Conservation (phyloP, 2,888 invertebrate genomes). For the Spisula solida region DNA sequence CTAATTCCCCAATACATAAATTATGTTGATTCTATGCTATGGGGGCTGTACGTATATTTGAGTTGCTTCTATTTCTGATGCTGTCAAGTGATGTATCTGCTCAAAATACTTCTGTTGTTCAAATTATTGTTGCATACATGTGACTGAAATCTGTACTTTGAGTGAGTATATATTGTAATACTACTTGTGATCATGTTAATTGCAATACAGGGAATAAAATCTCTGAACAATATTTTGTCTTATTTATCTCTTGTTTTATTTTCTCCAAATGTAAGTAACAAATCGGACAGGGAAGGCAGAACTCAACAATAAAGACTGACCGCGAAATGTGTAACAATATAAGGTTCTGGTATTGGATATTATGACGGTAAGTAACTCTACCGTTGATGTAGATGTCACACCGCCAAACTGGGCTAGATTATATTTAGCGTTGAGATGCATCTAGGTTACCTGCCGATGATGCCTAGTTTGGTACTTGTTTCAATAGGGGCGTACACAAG, state of each 20-base stretch:
- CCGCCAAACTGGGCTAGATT: too few species aligned
- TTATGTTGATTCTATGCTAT: not conserved
- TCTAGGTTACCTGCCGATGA: too few species aligned
- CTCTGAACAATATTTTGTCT: constrained; percentile 58
- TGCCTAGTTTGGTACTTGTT: too few species aligned
- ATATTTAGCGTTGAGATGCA: too few species aligned
- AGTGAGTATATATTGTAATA: constrained; percentile 67
- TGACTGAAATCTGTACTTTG: constrained; percentile 51
- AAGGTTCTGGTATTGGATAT: not conserved
- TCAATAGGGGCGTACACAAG: too few species aligned
- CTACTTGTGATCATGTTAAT: constrained; percentile 67
- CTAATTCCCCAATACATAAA: not conserved
- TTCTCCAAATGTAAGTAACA: too few species aligned
- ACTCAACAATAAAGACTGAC: too few species aligned
- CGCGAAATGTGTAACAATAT: too few species aligned
- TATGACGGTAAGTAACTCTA: not conserved
- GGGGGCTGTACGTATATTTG: not conserved
- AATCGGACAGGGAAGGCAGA: too few species aligned
- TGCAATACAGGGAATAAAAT: constrained; percentile 72
- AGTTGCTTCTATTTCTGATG: constrained; percentile 29
- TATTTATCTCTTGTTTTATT: not conserved
- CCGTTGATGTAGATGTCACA: too few species aligned
- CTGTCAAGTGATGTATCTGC: constrained; percentile 40
- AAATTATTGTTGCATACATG: constrained; percentile 44
- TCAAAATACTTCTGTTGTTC: constrained; percentile 52